A percentile compares a stretch with the other conserved stretches of the same genome.
Evolutionary conservation across 2,113 vertebrate species (phyloP).

Genomic region (Rhineura floridana): DNA sequence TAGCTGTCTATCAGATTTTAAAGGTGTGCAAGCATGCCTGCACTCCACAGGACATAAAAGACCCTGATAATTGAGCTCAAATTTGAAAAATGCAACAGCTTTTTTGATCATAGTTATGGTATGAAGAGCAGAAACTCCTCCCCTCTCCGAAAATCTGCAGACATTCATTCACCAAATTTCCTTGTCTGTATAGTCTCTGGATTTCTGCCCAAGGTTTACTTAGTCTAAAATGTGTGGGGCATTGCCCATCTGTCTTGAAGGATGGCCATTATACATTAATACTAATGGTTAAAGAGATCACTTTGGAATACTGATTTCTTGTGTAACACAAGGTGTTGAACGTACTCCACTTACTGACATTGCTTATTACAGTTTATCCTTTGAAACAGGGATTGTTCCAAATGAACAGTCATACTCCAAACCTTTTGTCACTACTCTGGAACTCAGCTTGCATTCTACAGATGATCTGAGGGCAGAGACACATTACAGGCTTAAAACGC

Average conservation of each 20-base stretch:
- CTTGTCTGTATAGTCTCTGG: background rate
- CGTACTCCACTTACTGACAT: background rate
- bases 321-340: background rate
- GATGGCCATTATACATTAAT: background rate
- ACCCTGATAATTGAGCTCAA: background rate
- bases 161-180: background rate
- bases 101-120: background rate
- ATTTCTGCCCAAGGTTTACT: constrained; percentile 10
- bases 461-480: background rate
- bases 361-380: background rate
- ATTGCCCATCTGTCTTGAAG: background rate
- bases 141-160: background rate
- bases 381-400: background rate
- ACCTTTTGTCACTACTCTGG: background rate
- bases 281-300: background rate
- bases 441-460: background rate
- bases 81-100: background rate
- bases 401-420: background rate
- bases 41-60: background rate
- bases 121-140: constrained; percentile 8
- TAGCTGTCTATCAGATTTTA: background rate
- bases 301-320: background rate
- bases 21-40: constrained; percentile 13
- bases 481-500: too few relatives aligned
- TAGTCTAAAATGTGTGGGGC: background rate